Conservation (phyloP, 2,797 vertebrate species). For the Tarsius wallacei region DNA sequence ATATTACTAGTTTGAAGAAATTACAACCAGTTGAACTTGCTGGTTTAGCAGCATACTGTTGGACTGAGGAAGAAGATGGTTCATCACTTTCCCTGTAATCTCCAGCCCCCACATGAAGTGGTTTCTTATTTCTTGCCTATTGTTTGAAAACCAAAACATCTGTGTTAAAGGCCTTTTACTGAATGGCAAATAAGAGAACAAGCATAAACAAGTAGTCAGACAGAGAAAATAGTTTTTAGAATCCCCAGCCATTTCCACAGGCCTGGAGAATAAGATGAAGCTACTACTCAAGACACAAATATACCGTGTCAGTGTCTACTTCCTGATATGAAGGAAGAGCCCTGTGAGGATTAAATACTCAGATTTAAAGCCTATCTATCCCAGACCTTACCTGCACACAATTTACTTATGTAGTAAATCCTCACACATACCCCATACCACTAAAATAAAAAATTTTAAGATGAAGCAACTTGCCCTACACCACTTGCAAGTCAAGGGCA, state of each 20-base stretch:
- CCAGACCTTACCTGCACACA: too few species aligned
- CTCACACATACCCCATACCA: too few species aligned
- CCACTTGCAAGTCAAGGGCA: background rate
- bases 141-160: constrained; percentile 49
- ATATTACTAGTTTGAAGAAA: background rate
- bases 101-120: background rate
- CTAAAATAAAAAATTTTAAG: background rate
- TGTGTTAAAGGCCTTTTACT: constrained; percentile 39
- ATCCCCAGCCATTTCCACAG: background rate
- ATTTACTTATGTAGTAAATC: too few species aligned
- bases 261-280: background rate
- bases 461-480: background rate
- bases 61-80: background rate
- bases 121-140: constrained; percentile 19
- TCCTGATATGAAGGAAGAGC: background rate
- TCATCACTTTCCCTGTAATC: background rate
- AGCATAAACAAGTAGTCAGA: background rate
- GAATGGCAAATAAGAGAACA: background rate
- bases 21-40: background rate
- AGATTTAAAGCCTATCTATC: background rate
- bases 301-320: background rate
- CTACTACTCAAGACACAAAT: background rate
- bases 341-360: background rate
- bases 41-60: background rate
- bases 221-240: background rate